Evolutionary conservation across 1,140 invertebrate genomes (phyloP).

Genomic region (Choristoneura fumiferana): DNA sequence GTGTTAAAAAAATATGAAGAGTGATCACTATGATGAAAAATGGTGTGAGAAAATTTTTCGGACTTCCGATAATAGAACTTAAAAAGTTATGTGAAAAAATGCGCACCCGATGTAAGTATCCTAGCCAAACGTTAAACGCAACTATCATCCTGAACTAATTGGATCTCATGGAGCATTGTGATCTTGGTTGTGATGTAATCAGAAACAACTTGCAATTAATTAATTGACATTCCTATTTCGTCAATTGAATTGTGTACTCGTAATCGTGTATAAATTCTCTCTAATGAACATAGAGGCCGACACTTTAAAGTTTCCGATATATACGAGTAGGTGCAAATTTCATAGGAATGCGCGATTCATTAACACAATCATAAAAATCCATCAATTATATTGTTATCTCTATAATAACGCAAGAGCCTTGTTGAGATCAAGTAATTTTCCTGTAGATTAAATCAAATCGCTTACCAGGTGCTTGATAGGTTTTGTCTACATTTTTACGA

Average conservation of each 20-base stretch:
- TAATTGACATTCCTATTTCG: constrained; percentile 23
- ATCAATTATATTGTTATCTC: constrained; percentile 11
- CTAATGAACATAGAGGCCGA: not conserved
- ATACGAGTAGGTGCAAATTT: not conserved
- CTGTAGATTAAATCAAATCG: constrained; percentile 6
- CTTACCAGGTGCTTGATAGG: not conserved
- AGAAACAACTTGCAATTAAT: constrained; percentile 25
- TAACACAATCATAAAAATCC: constrained; percentile 1
- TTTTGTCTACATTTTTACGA: too few species aligned
- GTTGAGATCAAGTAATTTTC: constrained; percentile 2
- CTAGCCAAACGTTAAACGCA: not conserved
- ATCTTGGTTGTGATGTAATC: constrained; percentile 28
- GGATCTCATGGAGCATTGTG: not conserved
- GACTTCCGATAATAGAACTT: too few species aligned
- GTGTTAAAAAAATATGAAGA: too few species aligned
- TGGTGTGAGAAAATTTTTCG: too few species aligned
- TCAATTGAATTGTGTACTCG: not conserved
- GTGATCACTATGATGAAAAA: too few species aligned
- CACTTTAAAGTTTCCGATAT: not conserved
- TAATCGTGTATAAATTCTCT: not conserved
- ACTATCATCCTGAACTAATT: not conserved
- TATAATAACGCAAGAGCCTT: constrained; percentile 2
- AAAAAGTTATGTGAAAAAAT: too few species aligned
- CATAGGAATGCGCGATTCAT: not conserved
- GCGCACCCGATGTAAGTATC: too few species aligned